Evolutionary conservation across 2,888 invertebrate species (phyloP).

Genomic region (Thera britannica): DNA sequence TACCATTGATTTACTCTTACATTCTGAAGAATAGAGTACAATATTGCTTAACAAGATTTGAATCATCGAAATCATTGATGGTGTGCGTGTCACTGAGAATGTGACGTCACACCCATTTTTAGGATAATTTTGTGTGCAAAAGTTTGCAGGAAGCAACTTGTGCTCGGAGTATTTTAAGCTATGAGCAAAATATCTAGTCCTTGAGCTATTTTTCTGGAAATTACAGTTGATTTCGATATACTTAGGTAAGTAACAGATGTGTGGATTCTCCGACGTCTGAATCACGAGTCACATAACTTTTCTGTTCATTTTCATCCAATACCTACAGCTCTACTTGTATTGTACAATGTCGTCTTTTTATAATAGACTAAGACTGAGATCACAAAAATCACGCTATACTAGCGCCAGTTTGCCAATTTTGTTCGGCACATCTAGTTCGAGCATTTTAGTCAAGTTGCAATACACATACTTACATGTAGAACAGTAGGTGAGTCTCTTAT

Average conservation of each 20-base stretch:
- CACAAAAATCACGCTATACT: no score
- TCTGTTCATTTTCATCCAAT: not conserved
- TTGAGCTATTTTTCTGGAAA: constrained; percentile 19
- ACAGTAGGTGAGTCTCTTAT: no score
- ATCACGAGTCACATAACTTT: constrained; percentile 1
- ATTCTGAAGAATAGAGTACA: constrained; percentile 26
- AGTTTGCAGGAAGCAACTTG: constrained; percentile 29
- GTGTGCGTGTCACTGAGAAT: constrained; percentile 39
- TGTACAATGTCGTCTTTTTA: no score
- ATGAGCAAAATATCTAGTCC: constrained; percentile 12
- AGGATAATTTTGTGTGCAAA: constrained; percentile 35
- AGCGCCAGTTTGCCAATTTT: no score
- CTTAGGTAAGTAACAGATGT: constrained; percentile 9
- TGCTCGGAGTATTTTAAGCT: constrained; percentile 24
- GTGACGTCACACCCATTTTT: constrained; percentile 38
- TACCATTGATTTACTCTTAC: constrained; percentile 28
- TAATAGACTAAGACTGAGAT: no score
- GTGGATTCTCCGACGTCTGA: constrained; percentile 1
- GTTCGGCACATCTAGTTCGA: no score
- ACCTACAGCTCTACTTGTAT: no score
- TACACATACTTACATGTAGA: no score
- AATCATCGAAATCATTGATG: constrained; percentile 35
- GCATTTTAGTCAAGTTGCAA: no score
- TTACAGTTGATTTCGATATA: constrained; percentile 15
- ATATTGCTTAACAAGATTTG: constrained; percentile 31